Evolutionary conservation across 2,113 vertebrate genomes (phyloP).

Genomic region (Chaetodon trifascialis): DNA sequence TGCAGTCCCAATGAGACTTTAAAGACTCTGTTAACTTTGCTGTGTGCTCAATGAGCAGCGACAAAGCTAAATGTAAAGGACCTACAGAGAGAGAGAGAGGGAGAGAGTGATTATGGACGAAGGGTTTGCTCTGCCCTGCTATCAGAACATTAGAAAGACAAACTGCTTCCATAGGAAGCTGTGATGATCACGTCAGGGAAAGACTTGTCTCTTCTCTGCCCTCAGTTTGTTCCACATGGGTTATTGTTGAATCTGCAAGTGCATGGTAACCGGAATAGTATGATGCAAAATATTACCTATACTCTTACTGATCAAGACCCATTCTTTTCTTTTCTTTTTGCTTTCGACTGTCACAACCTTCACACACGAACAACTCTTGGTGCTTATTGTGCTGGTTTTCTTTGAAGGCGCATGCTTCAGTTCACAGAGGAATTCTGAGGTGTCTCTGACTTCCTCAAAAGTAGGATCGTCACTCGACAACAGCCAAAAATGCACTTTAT

Average conservation of each 20-base stretch:
- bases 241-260: slow-evolving; percentile 77
- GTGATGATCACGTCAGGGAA: slow-evolving; percentile 44
- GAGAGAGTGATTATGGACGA: slow-evolving; percentile 41
- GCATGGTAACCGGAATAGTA: slow-evolving; percentile 80
- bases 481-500: slow-evolving; percentile 83
- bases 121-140: slow-evolving; percentile 50
- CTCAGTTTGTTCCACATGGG: slow-evolving; percentile 54
- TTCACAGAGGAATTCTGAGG: slow-evolving; percentile 26
- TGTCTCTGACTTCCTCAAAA: slow-evolving; percentile 30
- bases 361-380: slow-evolving; percentile 47
- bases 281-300: slow-evolving; percentile 71
- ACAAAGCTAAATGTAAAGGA: slow-evolving; percentile 57
- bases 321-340: slow-evolving; percentile 37
- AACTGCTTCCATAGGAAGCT: slow-evolving; percentile 55
- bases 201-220: slow-evolving; percentile 63
- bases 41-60: slow-evolving; percentile 72
- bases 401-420: slow-evolving; percentile 33
- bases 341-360: slow-evolving; percentile 33
- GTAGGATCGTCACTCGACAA: slow-evolving; percentile 35
- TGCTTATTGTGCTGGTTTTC: slow-evolving; percentile 68
- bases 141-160: slow-evolving; percentile 51
- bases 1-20: slow-evolving; percentile 51
- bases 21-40: slow-evolving; percentile 60
- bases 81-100: slow-evolving; percentile 17
- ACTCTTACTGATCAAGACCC: slow-evolving; percentile 51